These are phyloP conservation scores for Corynorhinus townsendii DNA, from an alignment of 2,113 vertebrate species.

Conservation along the genomic window DNA sequence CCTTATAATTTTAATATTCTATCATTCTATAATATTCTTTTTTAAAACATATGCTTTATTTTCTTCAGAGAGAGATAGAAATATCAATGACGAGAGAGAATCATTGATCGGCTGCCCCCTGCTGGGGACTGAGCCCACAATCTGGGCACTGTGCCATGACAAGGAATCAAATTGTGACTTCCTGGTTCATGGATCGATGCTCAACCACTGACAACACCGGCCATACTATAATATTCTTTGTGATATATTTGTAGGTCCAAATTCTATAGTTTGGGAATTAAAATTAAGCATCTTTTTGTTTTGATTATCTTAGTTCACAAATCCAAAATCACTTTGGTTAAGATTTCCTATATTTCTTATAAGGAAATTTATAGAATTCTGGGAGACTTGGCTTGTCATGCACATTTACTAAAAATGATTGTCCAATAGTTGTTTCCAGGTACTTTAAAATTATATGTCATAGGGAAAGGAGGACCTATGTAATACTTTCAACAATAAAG, in stretches of 20 bases:
- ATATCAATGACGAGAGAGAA: too few species aligned
- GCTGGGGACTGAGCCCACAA: too few species aligned
- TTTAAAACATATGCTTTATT: too few species aligned
- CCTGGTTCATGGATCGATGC: too few species aligned
- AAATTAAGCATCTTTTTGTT: not conserved
- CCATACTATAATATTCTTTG: not conserved
- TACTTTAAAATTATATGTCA: not conserved
- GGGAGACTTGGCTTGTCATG: not conserved
- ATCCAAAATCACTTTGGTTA: not conserved
- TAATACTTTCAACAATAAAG: too few species aligned
- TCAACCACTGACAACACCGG: too few species aligned
- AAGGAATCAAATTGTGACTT: too few species aligned
- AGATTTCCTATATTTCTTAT: not conserved
- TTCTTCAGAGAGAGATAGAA: too few species aligned
- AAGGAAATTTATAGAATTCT: slow-evolving; percentile 2
- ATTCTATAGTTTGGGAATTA: not conserved
- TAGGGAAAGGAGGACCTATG: too few species aligned
- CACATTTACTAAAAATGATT: not conserved
- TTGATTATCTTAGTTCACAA: not conserved
- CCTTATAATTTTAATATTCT: not conserved
- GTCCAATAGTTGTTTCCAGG: not conserved
- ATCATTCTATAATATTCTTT: not conserved
- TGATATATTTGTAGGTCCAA: not conserved
- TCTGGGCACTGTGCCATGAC: too few species aligned
- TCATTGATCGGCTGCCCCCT: too few species aligned